These are phyloP conservation scores for Pseudanteris insignis DNA, from an alignment of 2,888 invertebrate species.

Conservation along the genomic window DNA sequence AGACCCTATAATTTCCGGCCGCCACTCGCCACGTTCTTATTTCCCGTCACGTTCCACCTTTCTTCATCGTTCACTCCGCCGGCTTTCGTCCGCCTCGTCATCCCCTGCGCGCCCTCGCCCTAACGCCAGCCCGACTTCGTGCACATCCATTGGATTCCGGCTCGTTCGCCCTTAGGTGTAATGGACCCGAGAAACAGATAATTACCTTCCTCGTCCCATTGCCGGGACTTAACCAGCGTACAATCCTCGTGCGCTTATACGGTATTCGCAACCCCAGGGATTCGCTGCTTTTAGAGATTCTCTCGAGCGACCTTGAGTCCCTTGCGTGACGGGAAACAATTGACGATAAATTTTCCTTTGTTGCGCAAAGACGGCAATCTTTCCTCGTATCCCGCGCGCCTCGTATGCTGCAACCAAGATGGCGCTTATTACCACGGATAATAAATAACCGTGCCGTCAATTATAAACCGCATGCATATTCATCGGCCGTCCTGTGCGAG, in stretches of 20 bases:
- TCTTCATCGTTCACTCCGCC: constrained; percentile 42
- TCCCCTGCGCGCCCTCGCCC: constrained; percentile 32
- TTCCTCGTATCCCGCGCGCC: constrained; percentile 30
- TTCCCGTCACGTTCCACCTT: constrained; percentile 62
- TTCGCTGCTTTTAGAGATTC: constrained; percentile 45
- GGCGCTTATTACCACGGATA: constrained; percentile 36
- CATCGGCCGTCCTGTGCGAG: not conserved
- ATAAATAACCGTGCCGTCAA: constrained; percentile 39
- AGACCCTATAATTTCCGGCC: constrained; percentile 64
- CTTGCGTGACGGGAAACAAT: constrained; percentile 45
- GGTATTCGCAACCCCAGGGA: constrained; percentile 38
- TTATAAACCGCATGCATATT: constrained; percentile 34
- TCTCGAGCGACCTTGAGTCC: constrained; percentile 46
- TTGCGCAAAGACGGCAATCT: constrained; percentile 41
- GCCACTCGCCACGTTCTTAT: constrained; percentile 63
- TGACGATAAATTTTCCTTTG: constrained; percentile 46
- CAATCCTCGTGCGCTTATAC: constrained; percentile 33
- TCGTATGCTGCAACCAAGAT: constrained; percentile 33
- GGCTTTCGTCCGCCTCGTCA: no score
- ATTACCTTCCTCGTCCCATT: constrained; percentile 53
- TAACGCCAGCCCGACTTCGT: constrained; percentile 26
- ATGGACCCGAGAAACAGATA: constrained; percentile 61
- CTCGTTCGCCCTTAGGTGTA: constrained; percentile 50
- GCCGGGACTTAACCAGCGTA: constrained; percentile 37
- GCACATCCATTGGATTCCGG: constrained; percentile 40